Percentiles rank a stretch among this genome's conserved stretches.
These are phyloP conservation scores for Corynorhinus townsendii DNA, from an alignment of 2,113 vertebrate species.

Conservation along the genomic window DNA sequence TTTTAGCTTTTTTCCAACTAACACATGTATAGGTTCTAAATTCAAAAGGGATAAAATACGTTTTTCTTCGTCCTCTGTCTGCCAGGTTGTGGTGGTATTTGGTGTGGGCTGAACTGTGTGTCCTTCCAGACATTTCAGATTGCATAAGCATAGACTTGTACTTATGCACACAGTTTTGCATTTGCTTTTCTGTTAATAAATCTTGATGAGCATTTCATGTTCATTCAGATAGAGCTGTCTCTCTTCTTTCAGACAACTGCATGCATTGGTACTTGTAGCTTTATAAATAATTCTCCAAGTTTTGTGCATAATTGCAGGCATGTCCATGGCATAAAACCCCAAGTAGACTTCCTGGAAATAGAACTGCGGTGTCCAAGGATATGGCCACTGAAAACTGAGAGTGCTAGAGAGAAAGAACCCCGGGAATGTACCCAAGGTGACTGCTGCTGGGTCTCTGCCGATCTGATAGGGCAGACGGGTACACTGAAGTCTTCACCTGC, in stretches of 20 bases:
- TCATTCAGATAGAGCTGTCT: background rate
- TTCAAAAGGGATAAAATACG: background rate
- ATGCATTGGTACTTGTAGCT: background rate
- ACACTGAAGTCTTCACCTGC: background rate
- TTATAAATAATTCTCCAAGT: background rate
- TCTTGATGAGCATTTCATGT: background rate
- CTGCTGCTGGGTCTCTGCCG: background rate
- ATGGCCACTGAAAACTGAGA: background rate
- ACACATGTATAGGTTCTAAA: background rate
- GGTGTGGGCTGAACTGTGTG: background rate
- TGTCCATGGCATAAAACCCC: background rate
- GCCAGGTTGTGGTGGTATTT: background rate
- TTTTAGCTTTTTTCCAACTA: background rate
- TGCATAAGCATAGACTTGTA: background rate
- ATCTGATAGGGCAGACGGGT: background rate
- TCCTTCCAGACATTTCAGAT: background rate
- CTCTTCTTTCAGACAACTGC: background rate
- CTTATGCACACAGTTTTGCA: background rate
- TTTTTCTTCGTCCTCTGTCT: background rate
- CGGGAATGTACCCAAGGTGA: accelerated
- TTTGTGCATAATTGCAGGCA: background rate
- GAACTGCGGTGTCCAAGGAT: background rate
- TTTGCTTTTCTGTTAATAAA: background rate
- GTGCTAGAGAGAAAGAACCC: background rate
- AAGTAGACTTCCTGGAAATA: background rate